Percentiles rank a stretch among this genome's conserved stretches.
These are phyloP conservation scores for Tichodroma muraria DNA, from an alignment of 2,113 vertebrate genomes.

Conservation along the genomic window DNA sequence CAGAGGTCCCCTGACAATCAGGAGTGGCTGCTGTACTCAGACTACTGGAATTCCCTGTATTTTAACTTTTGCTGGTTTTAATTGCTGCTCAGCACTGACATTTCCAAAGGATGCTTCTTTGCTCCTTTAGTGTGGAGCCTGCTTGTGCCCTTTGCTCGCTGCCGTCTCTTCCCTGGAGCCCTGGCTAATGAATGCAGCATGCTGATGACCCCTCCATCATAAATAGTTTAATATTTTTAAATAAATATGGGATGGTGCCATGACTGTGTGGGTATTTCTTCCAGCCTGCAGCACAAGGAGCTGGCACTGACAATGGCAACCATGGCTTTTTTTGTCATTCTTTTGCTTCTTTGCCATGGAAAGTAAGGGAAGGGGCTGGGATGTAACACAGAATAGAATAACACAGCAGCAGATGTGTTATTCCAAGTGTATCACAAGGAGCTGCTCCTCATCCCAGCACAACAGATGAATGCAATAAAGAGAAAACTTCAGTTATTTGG, in stretches of 20 bases:
- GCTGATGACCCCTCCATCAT: conserved; percentile 28
- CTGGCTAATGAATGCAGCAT: conserved; percentile 20
- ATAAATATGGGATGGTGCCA: conserved; percentile 25
- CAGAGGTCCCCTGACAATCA: not conserved
- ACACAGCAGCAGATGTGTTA: conserved; percentile 30
- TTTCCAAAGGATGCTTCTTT: conserved; percentile 14
- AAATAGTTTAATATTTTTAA: conserved; percentile 50
- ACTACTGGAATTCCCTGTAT: not conserved
- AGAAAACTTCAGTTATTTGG: not conserved
- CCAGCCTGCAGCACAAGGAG: conserved; percentile 13
- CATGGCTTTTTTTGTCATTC: not conserved
- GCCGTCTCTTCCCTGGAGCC: conserved; percentile 13
- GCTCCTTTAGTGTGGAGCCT: not conserved
- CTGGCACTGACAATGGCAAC: not conserved
- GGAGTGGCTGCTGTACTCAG: not conserved
- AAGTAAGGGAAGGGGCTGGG: not conserved
- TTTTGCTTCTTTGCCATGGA: not conserved
- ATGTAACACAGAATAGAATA: not conserved
- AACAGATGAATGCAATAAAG: conserved; percentile 42
- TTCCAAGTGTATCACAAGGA: conserved; percentile 8
- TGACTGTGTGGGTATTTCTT: conserved; percentile 22
- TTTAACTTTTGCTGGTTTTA: not conserved
- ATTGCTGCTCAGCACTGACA: not conserved
- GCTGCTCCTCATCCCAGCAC: not conserved
- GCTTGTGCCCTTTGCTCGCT: not conserved